A percentile compares a stretch with the other conserved stretches of the same genome.
These are phyloP conservation scores for Pseudococcus viburni DNA, from an alignment of 2,888 invertebrate genomes.

Conservation along the genomic window DNA sequence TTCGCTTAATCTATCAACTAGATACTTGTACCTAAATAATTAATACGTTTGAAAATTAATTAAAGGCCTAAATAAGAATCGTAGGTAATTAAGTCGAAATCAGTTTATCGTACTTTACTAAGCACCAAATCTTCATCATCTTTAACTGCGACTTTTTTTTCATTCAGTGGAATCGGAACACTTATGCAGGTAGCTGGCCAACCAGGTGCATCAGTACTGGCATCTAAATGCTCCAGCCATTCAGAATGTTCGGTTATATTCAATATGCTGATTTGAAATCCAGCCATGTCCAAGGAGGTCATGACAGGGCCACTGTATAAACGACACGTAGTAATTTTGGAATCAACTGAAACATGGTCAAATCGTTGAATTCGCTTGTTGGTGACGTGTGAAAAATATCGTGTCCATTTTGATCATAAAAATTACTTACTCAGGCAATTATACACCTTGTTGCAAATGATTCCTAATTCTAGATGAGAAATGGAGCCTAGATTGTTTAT, in stretches of 20 bases:
- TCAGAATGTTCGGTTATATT: slow-evolving; percentile 73
- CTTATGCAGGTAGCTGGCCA: slow-evolving; percentile 73
- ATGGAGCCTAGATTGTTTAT: slow-evolving; percentile 86
- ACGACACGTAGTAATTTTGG: slow-evolving; percentile 74
- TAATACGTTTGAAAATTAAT: neutral
- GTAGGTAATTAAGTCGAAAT: neutral
- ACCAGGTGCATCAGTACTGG: slow-evolving; percentile 75
- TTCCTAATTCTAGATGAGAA: slow-evolving; percentile 82
- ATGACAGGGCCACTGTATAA: slow-evolving; percentile 77
- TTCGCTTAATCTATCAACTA: neutral
- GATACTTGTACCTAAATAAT: slow-evolving; percentile 15
- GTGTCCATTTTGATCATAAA: neutral
- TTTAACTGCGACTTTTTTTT: neutral
- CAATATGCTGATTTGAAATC: slow-evolving; percentile 82
- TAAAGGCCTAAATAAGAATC: neutral
- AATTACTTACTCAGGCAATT: slow-evolving; percentile 76
- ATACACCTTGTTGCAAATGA: slow-evolving; percentile 79
- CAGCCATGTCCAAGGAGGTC: slow-evolving; percentile 85
- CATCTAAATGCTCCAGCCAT: slow-evolving; percentile 76
- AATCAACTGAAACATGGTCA: slow-evolving; percentile 70
- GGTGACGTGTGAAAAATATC: neutral
- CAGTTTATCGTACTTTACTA: neutral
- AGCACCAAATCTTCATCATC: neutral
- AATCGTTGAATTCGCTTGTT: neutral
- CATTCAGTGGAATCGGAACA: neutral